phyloP scores from a whole-genome alignment of 1,140 invertebrate genomes.

The Wiebesia pumilae region DNA sequence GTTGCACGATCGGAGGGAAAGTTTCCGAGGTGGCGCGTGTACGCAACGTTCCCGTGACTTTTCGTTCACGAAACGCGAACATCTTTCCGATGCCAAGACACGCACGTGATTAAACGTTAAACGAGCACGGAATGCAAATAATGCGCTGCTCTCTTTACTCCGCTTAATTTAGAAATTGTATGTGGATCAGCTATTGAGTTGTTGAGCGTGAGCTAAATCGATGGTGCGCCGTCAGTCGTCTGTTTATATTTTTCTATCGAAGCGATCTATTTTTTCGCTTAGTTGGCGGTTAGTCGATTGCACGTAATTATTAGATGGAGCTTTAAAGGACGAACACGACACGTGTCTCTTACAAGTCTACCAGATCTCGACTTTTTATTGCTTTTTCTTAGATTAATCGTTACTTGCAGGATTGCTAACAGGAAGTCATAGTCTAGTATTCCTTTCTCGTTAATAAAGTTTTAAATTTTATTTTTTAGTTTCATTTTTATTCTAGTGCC shows the following conservation, averaged over 20 bases:
- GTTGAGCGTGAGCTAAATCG: not conserved
- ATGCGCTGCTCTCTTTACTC: not conserved
- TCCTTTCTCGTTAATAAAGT: too few relatives aligned
- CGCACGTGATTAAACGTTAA: not conserved
- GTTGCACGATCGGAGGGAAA: not conserved
- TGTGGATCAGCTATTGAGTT: not conserved
- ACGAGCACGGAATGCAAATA: not conserved
- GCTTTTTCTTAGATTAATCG: too few relatives aligned
- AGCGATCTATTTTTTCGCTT: not conserved
- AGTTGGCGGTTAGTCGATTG: too few relatives aligned
- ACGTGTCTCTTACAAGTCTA: not conserved
- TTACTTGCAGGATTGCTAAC: too few relatives aligned
- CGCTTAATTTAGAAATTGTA: constrained; percentile 10
- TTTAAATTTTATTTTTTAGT: too few relatives aligned
- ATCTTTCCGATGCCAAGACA: not conserved
- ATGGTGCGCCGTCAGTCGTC: not conserved
- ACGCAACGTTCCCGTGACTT: not conserved
- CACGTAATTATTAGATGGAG: not conserved
- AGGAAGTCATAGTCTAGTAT: too few relatives aligned
- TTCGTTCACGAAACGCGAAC: not conserved
- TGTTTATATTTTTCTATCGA: not conserved
- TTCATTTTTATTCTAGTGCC: too few relatives aligned
- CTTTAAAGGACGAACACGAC: not conserved
- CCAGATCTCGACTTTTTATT: too few relatives aligned
- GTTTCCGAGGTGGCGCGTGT: not conserved